These are phyloP conservation scores for Polyodon spathula DNA, from an alignment of 2,113 vertebrate genomes.

Conservation along the genomic window DNA sequence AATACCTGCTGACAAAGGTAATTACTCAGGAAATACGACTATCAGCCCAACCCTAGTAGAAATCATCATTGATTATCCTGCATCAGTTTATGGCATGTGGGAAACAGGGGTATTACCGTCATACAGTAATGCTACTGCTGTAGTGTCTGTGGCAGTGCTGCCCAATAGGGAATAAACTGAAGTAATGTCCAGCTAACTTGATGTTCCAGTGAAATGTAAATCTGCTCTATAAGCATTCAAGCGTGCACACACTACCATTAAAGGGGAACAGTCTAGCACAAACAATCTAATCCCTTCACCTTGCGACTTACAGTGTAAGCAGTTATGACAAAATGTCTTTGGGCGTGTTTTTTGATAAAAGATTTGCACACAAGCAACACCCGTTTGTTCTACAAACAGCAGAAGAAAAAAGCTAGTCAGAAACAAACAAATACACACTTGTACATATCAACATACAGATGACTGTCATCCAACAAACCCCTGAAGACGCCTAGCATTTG, in stretches of 20 bases:
- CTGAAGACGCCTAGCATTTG: slow-evolving; percentile 9
- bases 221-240: too few relatives aligned
- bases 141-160: neutral
- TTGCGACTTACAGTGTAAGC: slow-evolving; percentile 60
- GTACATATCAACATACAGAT: slow-evolving; percentile 22
- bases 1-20: too few relatives aligned
- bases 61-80: slow-evolving; percentile 14
- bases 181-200: neutral
- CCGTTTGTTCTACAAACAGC: slow-evolving; percentile 65
- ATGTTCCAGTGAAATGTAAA: slow-evolving; percentile 17
- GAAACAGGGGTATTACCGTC: slow-evolving; percentile 7
- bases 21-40: too few relatives aligned
- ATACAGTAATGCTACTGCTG: neutral
- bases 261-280: slow-evolving; percentile 25
- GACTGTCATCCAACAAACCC: slow-evolving; percentile 31
- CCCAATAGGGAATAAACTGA: neutral
- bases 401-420: slow-evolving; percentile 38
- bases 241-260: slow-evolving; percentile 1
- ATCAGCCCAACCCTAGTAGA: too few relatives aligned
- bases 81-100: slow-evolving; percentile 41
- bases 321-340: slow-evolving; percentile 42
- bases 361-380: slow-evolving; percentile 71
- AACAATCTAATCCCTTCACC: slow-evolving; percentile 27
- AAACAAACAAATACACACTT: slow-evolving; percentile 20
- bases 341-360: slow-evolving; percentile 68